phyloP scores from a whole-genome alignment of 2,113 vertebrate genomes.

The Coptodon bakossiorum region DNA sequence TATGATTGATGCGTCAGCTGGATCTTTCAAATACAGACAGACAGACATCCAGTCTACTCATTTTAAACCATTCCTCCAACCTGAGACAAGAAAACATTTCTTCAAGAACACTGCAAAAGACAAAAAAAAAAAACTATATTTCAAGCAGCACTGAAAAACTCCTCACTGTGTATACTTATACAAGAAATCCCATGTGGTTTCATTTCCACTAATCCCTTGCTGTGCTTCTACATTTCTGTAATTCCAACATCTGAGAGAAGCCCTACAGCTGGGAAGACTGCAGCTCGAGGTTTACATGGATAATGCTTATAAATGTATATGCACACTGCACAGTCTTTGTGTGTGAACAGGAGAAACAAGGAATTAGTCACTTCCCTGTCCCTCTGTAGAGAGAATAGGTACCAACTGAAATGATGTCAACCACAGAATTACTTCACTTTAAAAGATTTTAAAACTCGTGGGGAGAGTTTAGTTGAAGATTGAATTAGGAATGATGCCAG shows the following conservation, averaged over 20 bases:
- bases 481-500: neutral
- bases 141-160: slow-evolving; percentile 7
- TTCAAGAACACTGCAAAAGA: neutral
- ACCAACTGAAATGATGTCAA: slow-evolving; percentile 7
- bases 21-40: neutral
- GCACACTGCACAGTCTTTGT: neutral
- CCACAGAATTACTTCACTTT: neutral
- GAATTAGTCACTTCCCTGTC: slow-evolving; percentile 16
- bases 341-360: slow-evolving; percentile 26
- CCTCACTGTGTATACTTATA: neutral
- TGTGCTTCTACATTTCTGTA: slow-evolving; percentile 22
- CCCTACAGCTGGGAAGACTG: slow-evolving; percentile 12
- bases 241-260: slow-evolving; percentile 34
- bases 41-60: neutral
- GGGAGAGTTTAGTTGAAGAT: neutral
- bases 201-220: slow-evolving; percentile 51
- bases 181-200: slow-evolving; percentile 39
- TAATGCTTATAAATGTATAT: slow-evolving; percentile 16
- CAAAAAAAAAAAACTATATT: neutral
- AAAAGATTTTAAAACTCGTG: neutral
- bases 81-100: slow-evolving; percentile 2
- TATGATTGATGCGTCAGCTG: neutral
- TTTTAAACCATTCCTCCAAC: neutral
- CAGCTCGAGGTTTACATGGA: slow-evolving; percentile 20
- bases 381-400: neutral